Base-by-base conservation (phyloP, 1,140 invertebrate genomes). In the Tetramorium alpestre region DNA sequence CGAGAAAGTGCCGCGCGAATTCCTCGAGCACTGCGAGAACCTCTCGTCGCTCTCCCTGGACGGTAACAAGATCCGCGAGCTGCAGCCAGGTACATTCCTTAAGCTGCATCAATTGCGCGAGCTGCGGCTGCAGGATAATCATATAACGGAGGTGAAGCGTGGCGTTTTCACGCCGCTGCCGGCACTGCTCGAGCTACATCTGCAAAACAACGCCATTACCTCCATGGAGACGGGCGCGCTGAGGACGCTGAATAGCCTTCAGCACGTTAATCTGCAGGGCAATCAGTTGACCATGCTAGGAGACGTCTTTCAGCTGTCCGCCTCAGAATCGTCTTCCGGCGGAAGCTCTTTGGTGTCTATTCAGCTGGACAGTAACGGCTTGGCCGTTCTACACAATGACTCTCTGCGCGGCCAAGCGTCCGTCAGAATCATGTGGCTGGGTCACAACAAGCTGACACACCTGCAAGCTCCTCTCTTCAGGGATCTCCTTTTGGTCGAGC, bases 121-220 rank as follows among this genome's bases (percentile, higher is more conserved):
- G 95, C 96, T 99, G n/a, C 96, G 98, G 58, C 94, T 99, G 51
- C 98, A 99, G 91, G 98, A 98, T 94, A 99, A 99, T 96, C 96
- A 96, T 89, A 96, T 99, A 75, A 96, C 95, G 67, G 96, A 96
- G 65, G 97, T 99, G 85, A 96, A 97, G 33, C 96, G 97, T 65
- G 97, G 97, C 2, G 97, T 98, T 3, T 98, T 99, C 90, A 97
- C 97, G 78, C 97, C 98, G 0, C 93, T 99, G 28, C 97, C 98
- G 0, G 96, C 97, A 13, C 95, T 99, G 1, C 96, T 98, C 89
- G 98, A 99, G 94, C 94, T 99, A 28, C 98, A 98, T 95, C 95
- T 99, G 33, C 98, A 99, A 92, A 98, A 98, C 94, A 99, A 99
- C 95, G 94, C 96, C 7, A 98, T 99, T 84, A 96, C 97, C 49